These are phyloP conservation scores for Noctua janthe DNA, from an alignment of 2,888 invertebrate genomes.

Conservation along the genomic window DNA sequence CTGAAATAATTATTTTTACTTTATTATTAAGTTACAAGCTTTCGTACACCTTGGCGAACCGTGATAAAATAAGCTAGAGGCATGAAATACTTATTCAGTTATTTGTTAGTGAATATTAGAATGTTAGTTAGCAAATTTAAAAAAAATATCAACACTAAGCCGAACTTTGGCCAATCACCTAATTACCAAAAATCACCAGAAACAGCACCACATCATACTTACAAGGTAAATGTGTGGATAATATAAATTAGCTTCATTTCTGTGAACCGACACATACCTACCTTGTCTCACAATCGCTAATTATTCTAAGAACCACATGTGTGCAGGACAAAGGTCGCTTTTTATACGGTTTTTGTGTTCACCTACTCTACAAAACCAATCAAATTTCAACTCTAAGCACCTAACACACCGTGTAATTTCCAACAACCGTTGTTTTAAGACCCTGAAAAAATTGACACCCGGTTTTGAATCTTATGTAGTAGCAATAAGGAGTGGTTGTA, in stretches of 20 bases:
- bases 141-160: not conserved
- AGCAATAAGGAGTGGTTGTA: slow-evolving; percentile 40
- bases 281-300: slow-evolving; percentile 73
- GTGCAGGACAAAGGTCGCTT: slow-evolving; percentile 76
- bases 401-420: not conserved
- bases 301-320: slow-evolving; percentile 80
- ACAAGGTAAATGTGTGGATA: slow-evolving; percentile 63
- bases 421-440: slow-evolving; percentile 13
- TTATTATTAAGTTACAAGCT: not conserved
- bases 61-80: not conserved
- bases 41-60: not conserved
- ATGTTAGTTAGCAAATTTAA: not conserved
- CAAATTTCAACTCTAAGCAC: slow-evolving; percentile 23
- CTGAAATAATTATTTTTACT: not conserved
- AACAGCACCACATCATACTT: not conserved
- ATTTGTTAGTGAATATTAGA: not conserved
- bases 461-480: slow-evolving; percentile 42
- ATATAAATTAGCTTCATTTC: slow-evolving; percentile 48
- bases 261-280: slow-evolving; percentile 66
- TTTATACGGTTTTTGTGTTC: slow-evolving; percentile 72
- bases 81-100: not conserved
- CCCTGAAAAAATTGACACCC: slow-evolving; percentile 12
- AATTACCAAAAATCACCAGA: slow-evolving; percentile 15
- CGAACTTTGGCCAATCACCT: not conserved
- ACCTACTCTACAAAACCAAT: slow-evolving; percentile 51